phyloP scores from a whole-genome alignment of 1,140 invertebrate genomes.

The Stegodyphus mimosarum region DNA sequence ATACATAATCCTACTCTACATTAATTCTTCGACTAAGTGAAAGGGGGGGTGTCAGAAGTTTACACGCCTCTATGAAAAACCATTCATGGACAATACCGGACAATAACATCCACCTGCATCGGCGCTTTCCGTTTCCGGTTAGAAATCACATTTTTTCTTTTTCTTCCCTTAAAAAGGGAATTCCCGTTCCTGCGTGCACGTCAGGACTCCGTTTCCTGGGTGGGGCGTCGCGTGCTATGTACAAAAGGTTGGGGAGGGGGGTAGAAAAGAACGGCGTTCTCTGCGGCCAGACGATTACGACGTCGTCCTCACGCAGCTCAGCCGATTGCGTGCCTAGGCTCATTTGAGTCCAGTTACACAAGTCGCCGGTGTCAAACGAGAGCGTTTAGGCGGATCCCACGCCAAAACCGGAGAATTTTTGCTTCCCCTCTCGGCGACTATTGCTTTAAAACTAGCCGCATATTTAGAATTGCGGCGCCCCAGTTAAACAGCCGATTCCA shows the following conservation, averaged over 20 bases:
- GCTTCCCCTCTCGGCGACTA: too few relatives aligned
- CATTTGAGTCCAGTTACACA: neutral
- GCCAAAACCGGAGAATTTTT: neutral
- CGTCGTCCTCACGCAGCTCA: constrained; percentile 5
- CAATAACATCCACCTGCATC: neutral
- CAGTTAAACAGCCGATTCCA: too few relatives aligned
- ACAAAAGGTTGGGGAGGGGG: neutral
- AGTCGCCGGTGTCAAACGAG: neutral
- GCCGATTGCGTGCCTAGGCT: neutral
- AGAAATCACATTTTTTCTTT: neutral
- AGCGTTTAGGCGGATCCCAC: neutral
- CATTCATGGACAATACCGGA: too few relatives aligned
- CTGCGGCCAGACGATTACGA: constrained; percentile 3
- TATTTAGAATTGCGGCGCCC: too few relatives aligned
- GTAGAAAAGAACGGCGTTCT: constrained; percentile 18
- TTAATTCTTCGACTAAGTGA: too few relatives aligned
- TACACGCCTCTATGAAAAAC: too few relatives aligned
- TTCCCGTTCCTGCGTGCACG: too few relatives aligned
- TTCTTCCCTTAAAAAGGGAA: too few relatives aligned
- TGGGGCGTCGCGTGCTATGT: constrained; percentile 30
- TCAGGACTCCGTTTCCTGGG: constrained; percentile 2
- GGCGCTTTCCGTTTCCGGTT: neutral
- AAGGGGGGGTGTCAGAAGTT: too few relatives aligned
- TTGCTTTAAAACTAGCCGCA: too few relatives aligned
- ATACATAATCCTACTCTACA: too few relatives aligned